These are phyloP conservation scores for Eupeodes luniger DNA, from an alignment of 2,888 invertebrate genomes.

Conservation along the genomic window DNA sequence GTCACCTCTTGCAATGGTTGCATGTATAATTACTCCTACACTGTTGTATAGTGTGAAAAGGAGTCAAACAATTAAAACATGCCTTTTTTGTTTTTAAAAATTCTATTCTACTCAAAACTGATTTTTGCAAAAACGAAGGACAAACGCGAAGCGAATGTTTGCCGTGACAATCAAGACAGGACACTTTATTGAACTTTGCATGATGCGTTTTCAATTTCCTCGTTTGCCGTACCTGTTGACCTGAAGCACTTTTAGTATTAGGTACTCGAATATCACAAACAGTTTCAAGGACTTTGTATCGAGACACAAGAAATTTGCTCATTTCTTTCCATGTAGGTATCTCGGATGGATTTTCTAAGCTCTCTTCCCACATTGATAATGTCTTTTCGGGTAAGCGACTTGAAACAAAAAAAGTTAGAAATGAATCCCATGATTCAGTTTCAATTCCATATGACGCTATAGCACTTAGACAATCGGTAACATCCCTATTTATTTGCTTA, in stretches of 20 bases:
- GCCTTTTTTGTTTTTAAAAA: too few relatives aligned
- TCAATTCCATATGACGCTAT: slow-evolving; percentile 24
- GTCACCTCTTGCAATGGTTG: slow-evolving; percentile 21
- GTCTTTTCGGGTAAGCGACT: neutral
- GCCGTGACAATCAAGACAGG: neutral
- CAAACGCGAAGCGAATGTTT: slow-evolving; percentile 27
- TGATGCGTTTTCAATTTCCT: slow-evolving; percentile 2
- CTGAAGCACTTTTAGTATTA: neutral
- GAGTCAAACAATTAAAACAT: slow-evolving; percentile 35
- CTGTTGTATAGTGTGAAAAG: slow-evolving; percentile 4
- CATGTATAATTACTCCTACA: slow-evolving; percentile 17
- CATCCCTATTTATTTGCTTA: slow-evolving; percentile 22
- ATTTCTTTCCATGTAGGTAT: slow-evolving; percentile 32
- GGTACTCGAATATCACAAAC: neutral
- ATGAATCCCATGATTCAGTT: slow-evolving; percentile 30
- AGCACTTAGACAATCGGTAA: slow-evolving; percentile 36
- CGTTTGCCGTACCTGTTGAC: neutral
- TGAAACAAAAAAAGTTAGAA: slow-evolving; percentile 11
- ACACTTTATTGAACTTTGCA: slow-evolving; percentile 1
- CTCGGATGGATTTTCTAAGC: neutral
- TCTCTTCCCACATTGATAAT: neutral
- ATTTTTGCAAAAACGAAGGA: slow-evolving; percentile 15
- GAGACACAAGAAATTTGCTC: slow-evolving; percentile 2
- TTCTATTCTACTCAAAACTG: too few relatives aligned
- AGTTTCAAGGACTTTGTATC: slow-evolving; percentile 22